Conservation (phyloP, 2,797 vertebrate genomes). For the Helostoma temminkii region DNA sequence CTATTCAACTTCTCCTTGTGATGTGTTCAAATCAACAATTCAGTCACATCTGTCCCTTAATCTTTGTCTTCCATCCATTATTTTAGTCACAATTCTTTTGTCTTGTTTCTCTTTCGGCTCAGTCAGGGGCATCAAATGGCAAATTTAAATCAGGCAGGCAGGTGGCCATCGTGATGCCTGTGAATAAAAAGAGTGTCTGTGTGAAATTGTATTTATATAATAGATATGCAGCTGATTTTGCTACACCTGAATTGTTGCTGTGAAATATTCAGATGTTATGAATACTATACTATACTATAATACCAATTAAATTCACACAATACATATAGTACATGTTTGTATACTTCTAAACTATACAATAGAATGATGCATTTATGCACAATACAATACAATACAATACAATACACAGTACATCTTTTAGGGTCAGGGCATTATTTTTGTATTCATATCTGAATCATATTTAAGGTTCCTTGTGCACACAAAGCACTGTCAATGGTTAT, state of each 20-base stretch:
- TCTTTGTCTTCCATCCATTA: constrained; percentile 39
- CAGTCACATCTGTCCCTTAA: constrained; percentile 63
- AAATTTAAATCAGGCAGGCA: constrained; percentile 51
- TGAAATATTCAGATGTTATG: too few relatives aligned
- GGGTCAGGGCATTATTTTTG: neutral
- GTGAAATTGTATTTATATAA: constrained; percentile 20
- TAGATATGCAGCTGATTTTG: constrained; percentile 9
- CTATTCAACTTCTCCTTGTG: constrained; percentile 34
- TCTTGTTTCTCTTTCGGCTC: constrained; percentile 22
- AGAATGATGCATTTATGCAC: too few relatives aligned
- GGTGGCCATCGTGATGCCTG: constrained; percentile 24
- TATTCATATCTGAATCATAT: neutral
- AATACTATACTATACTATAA: neutral
- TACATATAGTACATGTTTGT: neutral
- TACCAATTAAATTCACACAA: neutral
- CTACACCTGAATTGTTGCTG: constrained; percentile 1
- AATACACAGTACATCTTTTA: too few relatives aligned
- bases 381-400: too few relatives aligned
- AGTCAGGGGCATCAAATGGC: constrained; percentile 21
- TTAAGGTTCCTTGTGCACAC: neutral
- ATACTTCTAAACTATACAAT: too few relatives aligned
- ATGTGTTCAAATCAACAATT: constrained; percentile 70
- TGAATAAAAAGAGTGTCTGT: constrained; percentile 27
- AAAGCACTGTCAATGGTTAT: neutral
- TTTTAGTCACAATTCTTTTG: constrained; percentile 23